These are phyloP conservation scores for Nannoperca australis DNA, from an alignment of 2,797 vertebrate species.

Conservation along the genomic window DNA sequence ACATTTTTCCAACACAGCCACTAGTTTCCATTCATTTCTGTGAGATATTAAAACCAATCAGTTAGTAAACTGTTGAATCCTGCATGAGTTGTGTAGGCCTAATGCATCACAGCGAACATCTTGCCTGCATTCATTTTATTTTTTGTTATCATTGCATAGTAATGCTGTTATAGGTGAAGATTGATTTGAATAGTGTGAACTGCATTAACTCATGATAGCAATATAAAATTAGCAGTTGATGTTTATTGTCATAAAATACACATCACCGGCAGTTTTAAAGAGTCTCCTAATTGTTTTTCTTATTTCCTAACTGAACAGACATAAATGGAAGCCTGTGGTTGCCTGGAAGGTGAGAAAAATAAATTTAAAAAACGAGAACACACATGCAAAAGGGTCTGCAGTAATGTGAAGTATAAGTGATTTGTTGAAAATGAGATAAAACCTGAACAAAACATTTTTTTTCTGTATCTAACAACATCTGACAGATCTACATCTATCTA, in stretches of 20 bases:
- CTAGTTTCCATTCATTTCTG: background rate
- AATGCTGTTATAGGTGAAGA: background rate
- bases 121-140: background rate
- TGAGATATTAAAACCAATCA: conserved; percentile 4
- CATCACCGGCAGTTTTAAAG: background rate
- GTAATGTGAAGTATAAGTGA: background rate
- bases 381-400: background rate
- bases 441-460: background rate
- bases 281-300: background rate
- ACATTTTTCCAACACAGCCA: background rate
- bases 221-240: background rate
- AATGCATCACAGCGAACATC: conserved; percentile 2
- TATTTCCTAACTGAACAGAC: background rate
- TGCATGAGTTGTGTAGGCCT: background rate
- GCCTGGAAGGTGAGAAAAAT: background rate
- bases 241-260: background rate
- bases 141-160: background rate
- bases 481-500: conserved; percentile 18
- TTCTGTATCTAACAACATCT: conserved; percentile 6
- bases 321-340: background rate
- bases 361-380: background rate
- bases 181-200: background rate
- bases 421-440: background rate
- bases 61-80: conserved; percentile 2
- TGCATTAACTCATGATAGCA: conserved; percentile 1